A percentile compares a stretch with the other conserved stretches of the same genome.
Conservation (phyloP, 1,140 invertebrate species). For the Polypedilum vanderplanki region DNA sequence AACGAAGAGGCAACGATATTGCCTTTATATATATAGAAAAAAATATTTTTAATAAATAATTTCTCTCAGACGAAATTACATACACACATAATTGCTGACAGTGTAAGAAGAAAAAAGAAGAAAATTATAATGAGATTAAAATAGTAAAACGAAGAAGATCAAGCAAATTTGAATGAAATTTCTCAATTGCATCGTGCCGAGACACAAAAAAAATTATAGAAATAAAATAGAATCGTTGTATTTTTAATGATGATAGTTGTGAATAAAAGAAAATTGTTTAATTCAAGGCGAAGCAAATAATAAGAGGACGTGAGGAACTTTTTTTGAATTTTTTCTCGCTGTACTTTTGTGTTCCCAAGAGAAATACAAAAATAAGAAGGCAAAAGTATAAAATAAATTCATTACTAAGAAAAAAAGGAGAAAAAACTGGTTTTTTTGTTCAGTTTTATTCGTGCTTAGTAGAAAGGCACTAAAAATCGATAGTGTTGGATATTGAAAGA, state of each 20-base stretch:
- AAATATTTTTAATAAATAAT: too few relatives aligned
- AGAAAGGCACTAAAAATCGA: slow-evolving; percentile 11
- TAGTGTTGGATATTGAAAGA: background rate
- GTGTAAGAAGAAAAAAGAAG: background rate
- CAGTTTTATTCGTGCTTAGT: too few relatives aligned
- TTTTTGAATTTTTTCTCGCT: background rate
- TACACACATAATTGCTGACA: background rate
- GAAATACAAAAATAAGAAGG: background rate
- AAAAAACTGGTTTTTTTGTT: background rate
- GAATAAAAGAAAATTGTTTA: too few relatives aligned
- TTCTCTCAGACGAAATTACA: background rate
- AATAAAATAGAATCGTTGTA: too few relatives aligned
- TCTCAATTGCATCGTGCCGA: slow-evolving; percentile 3
- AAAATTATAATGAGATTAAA: background rate
- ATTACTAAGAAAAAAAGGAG: background rate
- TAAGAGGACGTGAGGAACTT: background rate
- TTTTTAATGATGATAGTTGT: too few relatives aligned
- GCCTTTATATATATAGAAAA: too few relatives aligned
- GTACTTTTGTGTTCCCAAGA: background rate
- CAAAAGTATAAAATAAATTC: background rate
- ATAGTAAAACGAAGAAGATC: background rate
- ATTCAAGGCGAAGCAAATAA: background rate
- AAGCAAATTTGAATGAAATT: background rate
- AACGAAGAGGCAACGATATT: background rate
- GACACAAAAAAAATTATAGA: background rate